Conservation (phyloP, 30 jellyfish, hydroid and myxozoan species). For the Aurelia aurita region DNA sequence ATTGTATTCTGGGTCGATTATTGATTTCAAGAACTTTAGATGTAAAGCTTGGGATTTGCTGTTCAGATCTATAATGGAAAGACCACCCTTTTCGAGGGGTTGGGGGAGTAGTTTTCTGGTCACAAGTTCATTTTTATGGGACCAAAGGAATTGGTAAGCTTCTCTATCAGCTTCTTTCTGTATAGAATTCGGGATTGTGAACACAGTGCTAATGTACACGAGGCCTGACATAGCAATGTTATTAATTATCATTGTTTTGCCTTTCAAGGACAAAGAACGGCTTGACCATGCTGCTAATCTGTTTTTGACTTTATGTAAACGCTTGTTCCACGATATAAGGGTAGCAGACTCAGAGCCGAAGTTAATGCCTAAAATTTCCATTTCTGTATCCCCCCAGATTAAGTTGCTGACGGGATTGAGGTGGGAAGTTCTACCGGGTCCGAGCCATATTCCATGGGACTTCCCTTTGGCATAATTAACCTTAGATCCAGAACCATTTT, state of each 20-base stretch:
- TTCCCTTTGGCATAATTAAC: background rate
- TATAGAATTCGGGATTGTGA: background rate
- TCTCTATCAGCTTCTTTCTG: too few species aligned
- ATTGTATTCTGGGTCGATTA: background rate
- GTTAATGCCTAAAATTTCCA: constrained; percentile 2
- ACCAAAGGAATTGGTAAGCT: constrained; percentile 8
- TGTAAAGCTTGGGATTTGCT: background rate
- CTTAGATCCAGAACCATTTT: constrained; percentile 25
- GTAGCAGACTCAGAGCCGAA: background rate
- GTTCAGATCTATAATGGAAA: background rate
- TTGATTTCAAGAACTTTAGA: background rate
- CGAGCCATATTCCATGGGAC: constrained; percentile 16
- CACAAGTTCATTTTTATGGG: constrained; percentile 7
- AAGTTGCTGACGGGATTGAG: background rate
- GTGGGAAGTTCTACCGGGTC: background rate
- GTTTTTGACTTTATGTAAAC: background rate
- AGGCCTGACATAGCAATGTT: constrained; percentile 15
- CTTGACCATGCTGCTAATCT: background rate
- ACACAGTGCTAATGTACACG: background rate
- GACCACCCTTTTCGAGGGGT: background rate
- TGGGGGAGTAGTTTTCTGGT: constrained; percentile 1
- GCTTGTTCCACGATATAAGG: background rate
- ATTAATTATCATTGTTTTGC: constrained; percentile 13
- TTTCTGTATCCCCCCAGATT: background rate
- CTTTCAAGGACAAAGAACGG: constrained; percentile 26